phyloP scores from a whole-genome alignment of 2,113 vertebrate species.

The Datnioides undecimradiatus region DNA sequence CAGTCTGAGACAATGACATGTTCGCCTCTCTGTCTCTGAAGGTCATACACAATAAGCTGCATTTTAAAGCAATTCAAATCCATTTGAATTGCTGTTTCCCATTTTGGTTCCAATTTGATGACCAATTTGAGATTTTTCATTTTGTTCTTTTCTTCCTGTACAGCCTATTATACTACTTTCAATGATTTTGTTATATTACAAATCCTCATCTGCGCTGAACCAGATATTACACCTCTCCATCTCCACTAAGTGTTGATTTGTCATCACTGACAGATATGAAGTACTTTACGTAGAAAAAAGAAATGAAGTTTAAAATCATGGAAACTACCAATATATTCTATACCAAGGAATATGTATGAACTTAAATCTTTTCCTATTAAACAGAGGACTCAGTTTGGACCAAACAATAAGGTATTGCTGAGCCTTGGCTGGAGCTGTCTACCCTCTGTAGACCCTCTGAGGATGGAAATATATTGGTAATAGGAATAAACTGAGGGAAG shows the following conservation, averaged over 20 bases:
- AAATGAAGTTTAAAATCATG: neutral
- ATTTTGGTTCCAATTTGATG: conserved; percentile 9
- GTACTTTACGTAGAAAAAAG: neutral
- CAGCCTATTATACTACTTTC: neutral
- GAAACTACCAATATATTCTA: neutral
- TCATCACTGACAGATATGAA: neutral
- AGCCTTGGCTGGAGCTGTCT: neutral
- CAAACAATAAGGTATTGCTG: neutral
- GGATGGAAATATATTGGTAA: conserved; percentile 81
- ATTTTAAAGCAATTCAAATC: conserved; percentile 26
- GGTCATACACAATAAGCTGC: conserved; percentile 4
- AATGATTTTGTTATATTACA: neutral
- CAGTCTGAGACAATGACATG: neutral
- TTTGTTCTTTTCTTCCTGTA: neutral
- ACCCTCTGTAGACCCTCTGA: too few species aligned
- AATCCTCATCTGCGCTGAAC: neutral
- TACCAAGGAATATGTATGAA: neutral
- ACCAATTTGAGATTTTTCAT: conserved; percentile 8
- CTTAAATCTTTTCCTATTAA: neutral
- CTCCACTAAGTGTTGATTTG: neutral
- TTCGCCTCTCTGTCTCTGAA: neutral
- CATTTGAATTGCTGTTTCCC: too few species aligned
- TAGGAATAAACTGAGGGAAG: conserved; percentile 74
- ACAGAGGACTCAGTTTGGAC: neutral
- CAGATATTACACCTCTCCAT: neutral